phyloP scores from a whole-genome alignment of 2,888 invertebrate species.

The Hyalella azteca region DNA sequence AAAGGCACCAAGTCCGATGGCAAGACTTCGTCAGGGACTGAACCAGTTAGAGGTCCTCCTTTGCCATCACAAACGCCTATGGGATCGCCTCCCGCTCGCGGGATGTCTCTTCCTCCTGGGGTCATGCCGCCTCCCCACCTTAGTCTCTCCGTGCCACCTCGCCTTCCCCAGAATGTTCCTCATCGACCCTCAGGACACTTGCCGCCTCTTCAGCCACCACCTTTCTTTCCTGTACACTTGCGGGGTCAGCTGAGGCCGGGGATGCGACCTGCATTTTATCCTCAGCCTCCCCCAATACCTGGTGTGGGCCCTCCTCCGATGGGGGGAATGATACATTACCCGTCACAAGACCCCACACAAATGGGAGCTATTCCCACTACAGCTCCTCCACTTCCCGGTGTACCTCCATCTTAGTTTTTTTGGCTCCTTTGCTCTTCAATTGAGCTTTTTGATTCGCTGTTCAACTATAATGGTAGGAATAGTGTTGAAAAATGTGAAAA shows the following conservation, averaged over 20 bases:
- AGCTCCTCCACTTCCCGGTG: conserved; percentile 2
- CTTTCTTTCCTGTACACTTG: conserved; percentile 64
- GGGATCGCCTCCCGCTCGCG: conserved; percentile 61
- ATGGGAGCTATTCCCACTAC: conserved; percentile 72
- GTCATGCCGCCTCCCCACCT: conserved; percentile 68
- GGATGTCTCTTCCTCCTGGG: conserved; percentile 64
- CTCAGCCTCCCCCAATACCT: conserved; percentile 60
- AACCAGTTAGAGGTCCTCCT: conserved; percentile 45
- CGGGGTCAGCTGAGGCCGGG: conserved; percentile 62
- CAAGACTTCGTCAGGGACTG: conserved; percentile 13
- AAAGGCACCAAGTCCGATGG: neutral
- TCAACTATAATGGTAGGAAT: no score
- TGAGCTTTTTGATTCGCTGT: no score
- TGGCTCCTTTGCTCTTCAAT: no score
- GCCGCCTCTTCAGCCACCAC: conserved; percentile 64
- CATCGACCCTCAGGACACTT: conserved; percentile 61
- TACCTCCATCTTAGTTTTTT: neutral
- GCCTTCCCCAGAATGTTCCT: conserved; percentile 64
- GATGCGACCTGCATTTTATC: conserved; percentile 61
- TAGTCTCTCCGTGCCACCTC: conserved; percentile 65
- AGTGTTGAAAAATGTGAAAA: no score
- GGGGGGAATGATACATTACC: conserved; percentile 77
- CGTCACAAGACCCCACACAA: conserved; percentile 94
- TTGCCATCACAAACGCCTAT: conserved; percentile 43
- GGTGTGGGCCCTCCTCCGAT: conserved; percentile 65